phyloP scores from a whole-genome alignment of 2,113 vertebrate genomes.

The Scomber scombrus region DNA sequence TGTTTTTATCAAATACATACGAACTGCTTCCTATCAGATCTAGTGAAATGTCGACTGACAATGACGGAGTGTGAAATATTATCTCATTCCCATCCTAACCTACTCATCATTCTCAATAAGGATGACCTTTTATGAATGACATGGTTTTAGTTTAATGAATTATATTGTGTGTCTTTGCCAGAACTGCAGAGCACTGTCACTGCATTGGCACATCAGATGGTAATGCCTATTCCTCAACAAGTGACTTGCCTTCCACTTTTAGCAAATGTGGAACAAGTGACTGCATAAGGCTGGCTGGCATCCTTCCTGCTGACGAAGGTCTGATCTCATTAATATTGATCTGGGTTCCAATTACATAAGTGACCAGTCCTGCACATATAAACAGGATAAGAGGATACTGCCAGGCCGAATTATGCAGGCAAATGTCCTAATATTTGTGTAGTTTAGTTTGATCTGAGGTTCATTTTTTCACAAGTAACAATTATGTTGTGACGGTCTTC shows the following conservation, averaged over 20 bases:
- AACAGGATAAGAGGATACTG: conserved; percentile 6
- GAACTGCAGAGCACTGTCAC: conserved; percentile 10
- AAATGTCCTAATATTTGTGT: neutral
- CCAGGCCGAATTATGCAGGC: neutral
- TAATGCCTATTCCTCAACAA: conserved; percentile 3
- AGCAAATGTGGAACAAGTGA: conserved; percentile 36
- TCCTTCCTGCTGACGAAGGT: conserved; percentile 16
- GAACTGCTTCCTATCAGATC: neutral
- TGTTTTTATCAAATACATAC: neutral
- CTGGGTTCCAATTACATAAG: conserved; percentile 38
- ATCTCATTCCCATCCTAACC: conserved; percentile 1
- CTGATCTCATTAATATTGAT: conserved; percentile 62
- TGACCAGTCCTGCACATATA: conserved; percentile 14
- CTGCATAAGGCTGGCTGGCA: conserved; percentile 23
- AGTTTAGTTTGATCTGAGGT: neutral
- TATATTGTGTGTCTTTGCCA: conserved; percentile 30
- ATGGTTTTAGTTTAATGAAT: conserved; percentile 31
- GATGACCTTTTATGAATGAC: conserved; percentile 29
- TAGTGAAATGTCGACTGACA: conserved; percentile 5
- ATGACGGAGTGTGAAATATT: conserved; percentile 8
- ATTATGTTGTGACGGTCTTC: neutral
- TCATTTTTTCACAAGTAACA: neutral
- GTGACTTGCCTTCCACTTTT: conserved; percentile 11
- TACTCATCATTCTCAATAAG: conserved; percentile 12
- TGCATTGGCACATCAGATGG: conserved; percentile 18